Base-by-base conservation (phyloP, 1,140 invertebrate species). In the Ladona fulva region DNA sequence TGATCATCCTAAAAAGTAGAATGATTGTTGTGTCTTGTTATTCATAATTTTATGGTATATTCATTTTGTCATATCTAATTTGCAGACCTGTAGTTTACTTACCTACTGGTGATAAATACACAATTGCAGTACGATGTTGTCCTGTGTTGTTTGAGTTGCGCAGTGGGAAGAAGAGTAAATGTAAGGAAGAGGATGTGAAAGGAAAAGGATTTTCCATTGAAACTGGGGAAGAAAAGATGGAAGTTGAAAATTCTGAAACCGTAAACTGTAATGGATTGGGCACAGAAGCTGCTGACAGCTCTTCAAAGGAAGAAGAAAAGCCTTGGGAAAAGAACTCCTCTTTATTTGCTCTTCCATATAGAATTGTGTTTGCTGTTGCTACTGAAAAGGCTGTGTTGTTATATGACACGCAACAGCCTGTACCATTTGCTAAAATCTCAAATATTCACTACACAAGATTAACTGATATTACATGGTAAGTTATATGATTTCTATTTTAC, bases 361-460 rank as follows among this genome's bases (percentile, higher is more conserved):
- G 95, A 80, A 91, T 96, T 85, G 87, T 99, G 29, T 94, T 97
- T 84, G 96, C 96, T 7, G 92, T 98, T 14, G 96, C 92, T 19
- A 96, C 96, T 0, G 91, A 94, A 81, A 91, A 92, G 81, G 92
- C 94, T 24, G 89, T 98, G 74, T 86, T 97, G 75, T 84, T 98
- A 22, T 97, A 97, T 83, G 97, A 98, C 83, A 98, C 95, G 11
- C 95, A 97, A 84, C 96, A 97, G 85, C 85, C 86, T 16, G 86
- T 89, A 52, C 97, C 97, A 0, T 91, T 98, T 84, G 95, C 91
- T 0, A 87, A 93, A 77, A 89, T 98, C 75, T 91, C 93, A 0
- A 95, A 97, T 82, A 96, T 98, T 82, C 97, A 99, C 85, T 98
- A 97, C 81, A 95, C 96, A 0, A 89, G 95, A 81, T 86, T 99